Percentiles rank a stretch among this genome's conserved stretches.
These are phyloP conservation scores for Chionis minor DNA, from an alignment of 2,113 vertebrate species.

Conservation along the genomic window DNA sequence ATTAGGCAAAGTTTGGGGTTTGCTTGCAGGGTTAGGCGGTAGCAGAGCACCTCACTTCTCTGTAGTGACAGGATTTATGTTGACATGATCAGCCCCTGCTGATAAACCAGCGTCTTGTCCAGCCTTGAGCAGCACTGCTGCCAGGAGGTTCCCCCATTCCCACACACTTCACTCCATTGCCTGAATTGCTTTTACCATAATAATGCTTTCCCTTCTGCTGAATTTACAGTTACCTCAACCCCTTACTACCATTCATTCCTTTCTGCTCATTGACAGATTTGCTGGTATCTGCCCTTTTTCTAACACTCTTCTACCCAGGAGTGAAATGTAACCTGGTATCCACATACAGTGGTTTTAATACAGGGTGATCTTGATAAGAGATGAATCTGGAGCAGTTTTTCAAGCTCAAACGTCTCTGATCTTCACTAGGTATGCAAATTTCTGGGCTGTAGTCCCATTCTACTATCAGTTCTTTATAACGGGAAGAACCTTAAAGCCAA, in stretches of 20 bases:
- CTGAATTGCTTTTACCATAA: neutral
- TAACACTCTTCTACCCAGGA: neutral
- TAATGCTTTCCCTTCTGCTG: neutral
- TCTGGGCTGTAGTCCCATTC: neutral
- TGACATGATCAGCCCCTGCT: neutral
- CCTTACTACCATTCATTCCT: neutral
- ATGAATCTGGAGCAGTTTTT: neutral
- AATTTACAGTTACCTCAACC: neutral
- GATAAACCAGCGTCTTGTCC: neutral
- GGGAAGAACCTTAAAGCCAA: neutral
- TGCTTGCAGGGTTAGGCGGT: neutral
- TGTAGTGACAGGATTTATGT: neutral
- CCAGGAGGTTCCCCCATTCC: neutral
- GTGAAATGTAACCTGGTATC: fast-evolving
- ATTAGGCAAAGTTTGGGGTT: neutral
- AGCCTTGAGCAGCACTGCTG: neutral
- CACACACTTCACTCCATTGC: neutral
- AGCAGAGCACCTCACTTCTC: neutral
- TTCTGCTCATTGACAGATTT: neutral
- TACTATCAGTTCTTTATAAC: neutral
- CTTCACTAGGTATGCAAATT: neutral
- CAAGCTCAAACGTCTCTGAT: neutral
- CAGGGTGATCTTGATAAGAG: neutral
- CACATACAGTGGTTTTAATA: neutral
- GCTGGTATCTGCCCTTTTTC: neutral